Conservation (phyloP, 1,140 invertebrate genomes). For the Paramacrobiotus metropolitanus region DNA sequence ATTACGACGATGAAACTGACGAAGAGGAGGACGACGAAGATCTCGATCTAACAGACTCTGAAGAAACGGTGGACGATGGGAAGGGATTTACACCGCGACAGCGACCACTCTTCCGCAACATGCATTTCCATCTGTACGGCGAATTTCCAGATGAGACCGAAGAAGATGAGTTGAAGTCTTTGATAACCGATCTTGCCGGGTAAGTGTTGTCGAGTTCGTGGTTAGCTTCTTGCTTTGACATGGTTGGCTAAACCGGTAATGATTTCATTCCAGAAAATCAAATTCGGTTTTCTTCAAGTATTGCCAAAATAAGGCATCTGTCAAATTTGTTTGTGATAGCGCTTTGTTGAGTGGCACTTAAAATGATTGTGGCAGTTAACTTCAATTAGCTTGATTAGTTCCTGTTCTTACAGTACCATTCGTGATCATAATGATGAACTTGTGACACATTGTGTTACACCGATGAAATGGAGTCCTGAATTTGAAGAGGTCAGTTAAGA, state of each 20-base stretch:
- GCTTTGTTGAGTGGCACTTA: too few relatives aligned
- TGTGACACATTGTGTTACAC: not conserved
- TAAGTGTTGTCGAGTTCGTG: too few relatives aligned
- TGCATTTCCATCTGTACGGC: slow-evolving; percentile 23
- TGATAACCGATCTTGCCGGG: too few relatives aligned
- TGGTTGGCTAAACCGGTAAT: too few relatives aligned
- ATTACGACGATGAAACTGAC: slow-evolving; percentile 1
- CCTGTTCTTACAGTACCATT: too few relatives aligned
- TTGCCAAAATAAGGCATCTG: too few relatives aligned
- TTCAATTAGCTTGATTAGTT: too few relatives aligned
- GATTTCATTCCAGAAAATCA: too few relatives aligned
- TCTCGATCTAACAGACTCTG: slow-evolving; percentile 13
- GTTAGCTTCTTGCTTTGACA: too few relatives aligned
- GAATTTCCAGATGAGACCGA: slow-evolving; percentile 16
- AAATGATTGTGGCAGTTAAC: too few relatives aligned
- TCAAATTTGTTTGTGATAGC: too few relatives aligned
- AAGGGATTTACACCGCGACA: slow-evolving; percentile 6
- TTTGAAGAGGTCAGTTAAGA: not conserved
- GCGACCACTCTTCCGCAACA: slow-evolving; percentile 16
- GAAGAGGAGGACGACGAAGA: slow-evolving; percentile 11
- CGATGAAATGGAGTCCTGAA: not conserved
- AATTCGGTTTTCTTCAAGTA: too few relatives aligned
- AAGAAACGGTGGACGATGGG: slow-evolving; percentile 21
- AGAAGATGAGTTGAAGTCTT: not conserved
- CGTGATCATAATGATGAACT: slow-evolving; percentile 21